phyloP scores from a whole-genome alignment of 53 echinoderm and acorn worm species.

The Henricia sp. region DNA sequence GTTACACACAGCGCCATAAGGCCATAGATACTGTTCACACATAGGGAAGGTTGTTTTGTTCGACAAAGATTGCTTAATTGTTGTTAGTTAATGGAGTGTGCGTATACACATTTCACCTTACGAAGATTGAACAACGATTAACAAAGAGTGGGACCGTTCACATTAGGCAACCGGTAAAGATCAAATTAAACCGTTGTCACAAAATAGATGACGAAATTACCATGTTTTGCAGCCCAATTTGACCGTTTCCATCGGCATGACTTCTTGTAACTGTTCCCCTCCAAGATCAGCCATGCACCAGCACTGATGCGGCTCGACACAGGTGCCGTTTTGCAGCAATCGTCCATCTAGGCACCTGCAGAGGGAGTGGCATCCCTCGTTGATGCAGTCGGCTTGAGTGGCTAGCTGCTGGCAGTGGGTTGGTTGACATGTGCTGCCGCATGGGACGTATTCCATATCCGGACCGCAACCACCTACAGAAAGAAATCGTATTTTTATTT shows the following conservation, averaged over 20 bases:
- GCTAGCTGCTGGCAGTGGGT: slow-evolving; percentile 23
- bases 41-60: too few species aligned
- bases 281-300: slow-evolving; percentile 39
- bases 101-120: too few species aligned
- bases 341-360: slow-evolving; percentile 41
- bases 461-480: slow-evolving; percentile 23
- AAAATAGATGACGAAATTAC: not conserved
- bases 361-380: slow-evolving; percentile 20
- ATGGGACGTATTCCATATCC: slow-evolving; percentile 14
- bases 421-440: slow-evolving; percentile 20
- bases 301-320: slow-evolving; percentile 49
- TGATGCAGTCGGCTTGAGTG: slow-evolving; percentile 12
- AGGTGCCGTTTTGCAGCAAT: slow-evolving; percentile 33
- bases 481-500: not conserved
- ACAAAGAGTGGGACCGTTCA: too few species aligned
- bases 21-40: too few species aligned
- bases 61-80: too few species aligned
- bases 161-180: too few species aligned
- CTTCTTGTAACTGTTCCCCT: slow-evolving; percentile 17
- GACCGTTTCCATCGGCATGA: slow-evolving; percentile 14
- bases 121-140: too few species aligned
- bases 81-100: too few species aligned
- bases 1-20: too few species aligned
- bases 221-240: slow-evolving; percentile 16
- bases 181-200: too few species aligned